Conservation (phyloP, 2,113 vertebrate species). For the Sceloporus tristichus region DNA sequence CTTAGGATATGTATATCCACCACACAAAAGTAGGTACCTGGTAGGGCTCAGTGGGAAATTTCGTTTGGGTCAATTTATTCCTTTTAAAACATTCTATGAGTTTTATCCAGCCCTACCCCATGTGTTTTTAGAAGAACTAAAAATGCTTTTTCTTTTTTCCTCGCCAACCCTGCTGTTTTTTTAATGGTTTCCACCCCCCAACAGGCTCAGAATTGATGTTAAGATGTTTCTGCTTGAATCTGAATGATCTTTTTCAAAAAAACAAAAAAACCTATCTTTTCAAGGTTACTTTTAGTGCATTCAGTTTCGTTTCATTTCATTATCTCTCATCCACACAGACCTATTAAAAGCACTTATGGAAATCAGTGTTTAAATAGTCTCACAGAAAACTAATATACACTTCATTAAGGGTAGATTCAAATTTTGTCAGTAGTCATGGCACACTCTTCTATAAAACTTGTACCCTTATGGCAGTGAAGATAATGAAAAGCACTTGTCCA, state of each 20-base stretch:
- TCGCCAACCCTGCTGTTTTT: background rate
- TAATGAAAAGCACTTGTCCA: conserved; percentile 13
- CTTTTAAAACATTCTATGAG: background rate
- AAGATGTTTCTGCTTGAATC: conserved; percentile 3
- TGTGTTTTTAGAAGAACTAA: background rate
- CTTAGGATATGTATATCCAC: background rate
- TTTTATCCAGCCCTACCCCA: background rate
- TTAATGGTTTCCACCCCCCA: background rate
- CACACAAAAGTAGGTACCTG: too few relatives aligned
- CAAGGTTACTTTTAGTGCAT: conserved; percentile 22
- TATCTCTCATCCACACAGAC: conserved; percentile 21
- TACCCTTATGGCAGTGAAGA: background rate
- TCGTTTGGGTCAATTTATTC: background rate
- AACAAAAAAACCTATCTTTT: background rate
- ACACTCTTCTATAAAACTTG: conserved; percentile 25
- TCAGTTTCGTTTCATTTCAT: conserved; percentile 13
- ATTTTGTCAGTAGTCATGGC: conserved; percentile 9
- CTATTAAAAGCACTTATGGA: conserved; percentile 25
- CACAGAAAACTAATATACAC: conserved; percentile 42
- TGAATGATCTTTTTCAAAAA: background rate
- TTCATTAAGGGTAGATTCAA: conserved; percentile 49
- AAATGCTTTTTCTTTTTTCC: background rate
- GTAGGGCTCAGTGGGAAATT: background rate
- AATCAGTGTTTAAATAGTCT: conserved; percentile 47
- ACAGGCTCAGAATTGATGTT: background rate